phyloP scores from a whole-genome alignment of 2,888 invertebrate genomes.

The Sarcophaga variegata region DNA sequence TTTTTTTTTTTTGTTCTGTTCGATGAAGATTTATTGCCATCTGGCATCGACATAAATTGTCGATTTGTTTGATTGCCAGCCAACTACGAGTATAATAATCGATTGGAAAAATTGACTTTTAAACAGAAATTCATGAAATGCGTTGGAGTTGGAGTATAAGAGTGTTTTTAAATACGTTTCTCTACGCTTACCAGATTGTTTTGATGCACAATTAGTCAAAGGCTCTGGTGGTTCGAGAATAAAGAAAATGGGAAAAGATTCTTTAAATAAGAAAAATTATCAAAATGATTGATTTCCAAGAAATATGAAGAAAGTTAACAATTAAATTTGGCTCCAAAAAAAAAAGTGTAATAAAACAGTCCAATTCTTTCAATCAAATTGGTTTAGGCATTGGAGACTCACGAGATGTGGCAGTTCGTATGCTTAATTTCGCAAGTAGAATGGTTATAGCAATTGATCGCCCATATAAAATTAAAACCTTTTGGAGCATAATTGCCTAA shows the following conservation, averaged over 20 bases:
- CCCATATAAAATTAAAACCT: too few relatives aligned
- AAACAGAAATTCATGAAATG: slow-evolving; percentile 33
- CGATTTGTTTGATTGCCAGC: slow-evolving; percentile 81
- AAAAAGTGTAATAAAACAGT: too few relatives aligned
- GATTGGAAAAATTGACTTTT: slow-evolving; percentile 75
- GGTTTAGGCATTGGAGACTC: too few relatives aligned
- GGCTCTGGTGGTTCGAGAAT: neutral
- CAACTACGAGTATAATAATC: slow-evolving; percentile 74
- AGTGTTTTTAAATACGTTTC: neutral
- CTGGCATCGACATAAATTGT: slow-evolving; percentile 77
- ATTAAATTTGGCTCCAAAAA: too few relatives aligned
- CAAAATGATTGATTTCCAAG: neutral
- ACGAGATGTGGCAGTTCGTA: too few relatives aligned
- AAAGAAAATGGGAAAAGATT: neutral
- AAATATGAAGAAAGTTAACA: too few relatives aligned
- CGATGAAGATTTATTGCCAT: slow-evolving; percentile 79
- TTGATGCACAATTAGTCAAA: slow-evolving; percentile 45
- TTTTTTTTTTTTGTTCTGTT: slow-evolving; percentile 52
- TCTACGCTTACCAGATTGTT: slow-evolving; percentile 34
- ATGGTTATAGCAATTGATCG: too few relatives aligned
- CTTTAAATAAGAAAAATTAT: neutral
- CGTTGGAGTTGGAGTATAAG: neutral
- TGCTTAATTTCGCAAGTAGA: too few relatives aligned
- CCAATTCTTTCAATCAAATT: too few relatives aligned
- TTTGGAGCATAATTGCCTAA: too few relatives aligned